Evolutionary conservation across 2,888 invertebrate species (phyloP).

Genomic region (Lasioglossum figueresi): DNA sequence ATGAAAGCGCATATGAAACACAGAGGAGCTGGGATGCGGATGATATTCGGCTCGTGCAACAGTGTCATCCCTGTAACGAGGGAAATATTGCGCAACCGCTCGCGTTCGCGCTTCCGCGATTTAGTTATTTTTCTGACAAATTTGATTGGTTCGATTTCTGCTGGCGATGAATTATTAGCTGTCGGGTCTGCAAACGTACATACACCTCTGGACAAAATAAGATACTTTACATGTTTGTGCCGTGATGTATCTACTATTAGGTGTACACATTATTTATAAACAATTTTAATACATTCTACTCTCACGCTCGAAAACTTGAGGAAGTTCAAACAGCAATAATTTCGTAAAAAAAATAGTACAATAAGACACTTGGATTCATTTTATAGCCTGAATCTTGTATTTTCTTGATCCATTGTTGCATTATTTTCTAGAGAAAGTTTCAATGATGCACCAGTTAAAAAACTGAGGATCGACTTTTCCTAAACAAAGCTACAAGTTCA

Average conservation of each 20-base stretch:
- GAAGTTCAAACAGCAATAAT: too few species aligned
- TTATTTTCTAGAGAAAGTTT: too few species aligned
- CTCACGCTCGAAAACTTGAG: too few species aligned
- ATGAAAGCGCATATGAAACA: slow-evolving; percentile 4
- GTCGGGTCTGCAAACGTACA: not conserved
- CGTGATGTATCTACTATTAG: not conserved
- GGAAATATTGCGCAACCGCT: not conserved
- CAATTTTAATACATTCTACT: too few species aligned
- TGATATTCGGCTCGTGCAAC: not conserved
- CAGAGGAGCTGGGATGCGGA: not conserved
- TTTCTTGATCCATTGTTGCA: too few species aligned
- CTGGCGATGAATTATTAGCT: not conserved
- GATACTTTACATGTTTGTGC: not conserved
- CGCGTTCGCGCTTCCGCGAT: slow-evolving; percentile 4
- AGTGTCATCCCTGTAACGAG: not conserved
- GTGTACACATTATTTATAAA: too few species aligned
- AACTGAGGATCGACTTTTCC: too few species aligned
- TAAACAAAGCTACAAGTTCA: too few species aligned
- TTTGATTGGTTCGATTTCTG: slow-evolving; percentile 5
- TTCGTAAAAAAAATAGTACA: too few species aligned
- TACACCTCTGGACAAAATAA: not conserved
- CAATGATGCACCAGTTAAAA: too few species aligned
- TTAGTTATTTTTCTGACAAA: slow-evolving; percentile 25
- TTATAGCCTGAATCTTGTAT: too few species aligned
- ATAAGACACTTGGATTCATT: too few species aligned